phyloP scores from a whole-genome alignment of 2,797 vertebrate species.

The Protosalanx chinensis region DNA sequence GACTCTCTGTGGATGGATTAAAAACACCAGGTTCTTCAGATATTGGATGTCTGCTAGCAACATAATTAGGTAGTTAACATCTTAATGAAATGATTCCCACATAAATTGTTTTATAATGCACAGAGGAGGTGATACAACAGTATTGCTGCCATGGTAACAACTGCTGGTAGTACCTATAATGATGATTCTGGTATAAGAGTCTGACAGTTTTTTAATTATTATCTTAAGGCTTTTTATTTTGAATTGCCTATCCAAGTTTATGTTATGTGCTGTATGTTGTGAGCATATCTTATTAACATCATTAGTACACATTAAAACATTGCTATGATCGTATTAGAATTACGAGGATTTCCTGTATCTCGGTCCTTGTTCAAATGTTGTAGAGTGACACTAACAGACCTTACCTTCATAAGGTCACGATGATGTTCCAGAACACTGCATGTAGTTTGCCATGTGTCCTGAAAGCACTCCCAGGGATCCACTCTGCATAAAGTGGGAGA shows the following conservation, averaged over 20 bases:
- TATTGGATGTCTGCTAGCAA: conserved; percentile 1
- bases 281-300: not conserved
- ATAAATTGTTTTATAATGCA: not conserved
- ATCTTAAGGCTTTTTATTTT: too few relatives aligned
- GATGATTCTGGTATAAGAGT: not conserved
- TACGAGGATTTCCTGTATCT: too few relatives aligned
- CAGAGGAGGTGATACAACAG: not conserved
- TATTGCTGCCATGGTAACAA: conserved; percentile 12
- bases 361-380: too few relatives aligned
- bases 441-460: conserved; percentile 97
- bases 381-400: conserved; percentile 7
- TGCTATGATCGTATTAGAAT: not conserved
- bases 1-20: conserved; percentile 78
- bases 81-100: not conserved
- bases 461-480: conserved; percentile 98
- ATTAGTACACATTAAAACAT: not conserved
- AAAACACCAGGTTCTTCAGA: not conserved
- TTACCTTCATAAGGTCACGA: conserved; percentile 96
- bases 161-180: not conserved
- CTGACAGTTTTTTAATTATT: too few relatives aligned
- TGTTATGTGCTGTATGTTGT: not conserved
- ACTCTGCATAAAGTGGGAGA: conserved; percentile 75
- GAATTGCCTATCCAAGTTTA: too few relatives aligned
- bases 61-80: not conserved
- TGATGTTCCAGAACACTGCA: conserved; percentile 97